Evolutionary conservation across 2,888 invertebrate genomes (phyloP).

Genomic region (Tortrix viridana): DNA sequence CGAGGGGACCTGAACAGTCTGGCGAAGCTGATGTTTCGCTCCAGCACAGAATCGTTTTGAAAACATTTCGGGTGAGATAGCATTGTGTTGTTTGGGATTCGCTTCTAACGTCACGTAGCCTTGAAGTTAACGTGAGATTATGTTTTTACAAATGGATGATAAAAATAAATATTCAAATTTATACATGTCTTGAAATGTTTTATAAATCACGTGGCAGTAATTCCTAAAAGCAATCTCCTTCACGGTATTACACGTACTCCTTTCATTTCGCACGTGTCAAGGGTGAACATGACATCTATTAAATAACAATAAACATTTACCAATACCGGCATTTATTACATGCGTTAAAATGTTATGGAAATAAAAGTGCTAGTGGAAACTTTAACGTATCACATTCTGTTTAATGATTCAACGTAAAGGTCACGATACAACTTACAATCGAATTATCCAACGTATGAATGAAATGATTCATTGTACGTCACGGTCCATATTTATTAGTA

Average conservation of each 20-base stretch:
- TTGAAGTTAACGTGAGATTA: neutral
- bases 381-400: constrained; percentile 15
- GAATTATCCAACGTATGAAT: constrained; percentile 20
- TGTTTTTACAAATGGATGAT: neutral
- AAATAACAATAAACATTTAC: constrained; percentile 13
- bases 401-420: constrained; percentile 26
- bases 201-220: neutral
- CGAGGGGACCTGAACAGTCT: constrained; percentile 11
- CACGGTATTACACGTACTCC: constrained; percentile 8
- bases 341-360: constrained; percentile 3
- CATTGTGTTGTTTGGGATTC: constrained; percentile 1
- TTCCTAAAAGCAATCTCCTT: constrained; percentile 16
- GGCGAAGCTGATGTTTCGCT: neutral
- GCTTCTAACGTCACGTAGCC: neutral
- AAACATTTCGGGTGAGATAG: constrained; percentile 17
- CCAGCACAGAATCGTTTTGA: constrained; percentile 4
- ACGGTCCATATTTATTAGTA: neutral
- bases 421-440: constrained; percentile 9
- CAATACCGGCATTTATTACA: constrained; percentile 1
- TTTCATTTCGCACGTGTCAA: constrained; percentile 32
- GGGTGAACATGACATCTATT: constrained; percentile 26
- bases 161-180: neutral
- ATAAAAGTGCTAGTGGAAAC: constrained; percentile 16
- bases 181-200: neutral
- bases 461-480: constrained; percentile 20